A percentile compares a stretch with the other conserved stretches of the same genome.
These are phyloP conservation scores for Echeneis naucrates DNA, from an alignment of 2,797 vertebrate genomes.

Conservation along the genomic window DNA sequence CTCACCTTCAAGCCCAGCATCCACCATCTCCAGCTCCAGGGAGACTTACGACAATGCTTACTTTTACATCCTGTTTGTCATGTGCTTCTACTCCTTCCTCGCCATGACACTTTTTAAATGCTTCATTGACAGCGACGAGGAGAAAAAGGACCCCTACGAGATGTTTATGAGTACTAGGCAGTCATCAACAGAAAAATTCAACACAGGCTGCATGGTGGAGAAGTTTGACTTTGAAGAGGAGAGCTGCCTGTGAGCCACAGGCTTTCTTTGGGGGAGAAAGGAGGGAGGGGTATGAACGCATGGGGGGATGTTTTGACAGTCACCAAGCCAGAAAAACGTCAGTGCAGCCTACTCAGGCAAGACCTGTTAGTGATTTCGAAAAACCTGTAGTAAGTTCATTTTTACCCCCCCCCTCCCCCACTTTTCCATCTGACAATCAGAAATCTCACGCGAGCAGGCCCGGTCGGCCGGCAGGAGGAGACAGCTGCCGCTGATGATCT, in stretches of 20 bases:
- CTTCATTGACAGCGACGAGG: slow-evolving; percentile 83
- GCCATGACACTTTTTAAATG: slow-evolving; percentile 90
- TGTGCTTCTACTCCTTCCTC: slow-evolving; percentile 92
- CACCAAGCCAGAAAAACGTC: slow-evolving; percentile 78
- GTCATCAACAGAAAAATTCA: slow-evolving; percentile 81
- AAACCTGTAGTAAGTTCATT: slow-evolving; percentile 68
- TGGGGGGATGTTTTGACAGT: slow-evolving; percentile 78
- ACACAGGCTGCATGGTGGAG: slow-evolving; percentile 75
- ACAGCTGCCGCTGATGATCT: slow-evolving; percentile 78
- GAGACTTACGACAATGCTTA: slow-evolving; percentile 91
- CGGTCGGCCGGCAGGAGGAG: slow-evolving; percentile 54
- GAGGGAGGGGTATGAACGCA: slow-evolving; percentile 57
- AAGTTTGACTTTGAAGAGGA: slow-evolving; percentile 93
- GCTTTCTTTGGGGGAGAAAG: slow-evolving; percentile 43
- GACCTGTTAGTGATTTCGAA: slow-evolving; percentile 81
- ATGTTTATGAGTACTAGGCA: slow-evolving; percentile 83
- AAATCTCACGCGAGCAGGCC: slow-evolving; percentile 63
- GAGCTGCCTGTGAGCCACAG: slow-evolving; percentile 85
- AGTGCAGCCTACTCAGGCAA: slow-evolving; percentile 65
- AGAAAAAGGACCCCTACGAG: slow-evolving; percentile 88
- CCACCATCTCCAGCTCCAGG: slow-evolving; percentile 37
- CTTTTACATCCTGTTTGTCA: slow-evolving; percentile 92
- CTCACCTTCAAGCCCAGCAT: slow-evolving; percentile 15
- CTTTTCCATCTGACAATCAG: slow-evolving; percentile 78
- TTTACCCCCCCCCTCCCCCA: slow-evolving; percentile 15